Evolutionary conservation across 1,140 invertebrate genomes (phyloP), one percentile per base, ranked within the genome.

Genomic region (Drosophila paulistorum): DNA sequence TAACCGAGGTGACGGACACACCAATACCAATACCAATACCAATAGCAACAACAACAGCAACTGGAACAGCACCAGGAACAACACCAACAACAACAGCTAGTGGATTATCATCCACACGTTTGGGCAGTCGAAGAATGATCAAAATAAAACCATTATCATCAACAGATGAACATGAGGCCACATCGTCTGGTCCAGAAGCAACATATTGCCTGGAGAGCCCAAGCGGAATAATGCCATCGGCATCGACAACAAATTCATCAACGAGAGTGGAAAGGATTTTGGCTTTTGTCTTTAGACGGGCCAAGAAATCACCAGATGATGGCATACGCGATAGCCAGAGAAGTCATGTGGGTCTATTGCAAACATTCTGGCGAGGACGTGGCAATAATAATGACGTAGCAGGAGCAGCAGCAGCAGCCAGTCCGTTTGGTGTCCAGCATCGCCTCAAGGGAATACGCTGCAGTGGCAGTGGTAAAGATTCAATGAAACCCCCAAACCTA

Each of bases 401-500:
- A 1, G 37, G 6, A 2, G 73, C 80, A 9, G 20, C 17, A 51
- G 17, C 9, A 2, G 20, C 17, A 51, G 9, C 9, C 1, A 74
- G 78, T 9, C 74, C 74, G 1, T 81, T 91, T 58, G 70, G 45
- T 55, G 68, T 70, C 11, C 79, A 91, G 42, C 91, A 92, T 75
- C 83, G 89, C 14, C 76, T 91, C 3, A 92, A 91, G 45, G 91
- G 91, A 41, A 92, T 92, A 57, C 86, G 91, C 48, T 77, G 85
- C 89, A 92, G 91, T 74, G 91, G 91, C 74, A 92, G 83, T 80
- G 91, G 91, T 91, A 92, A 77, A 68, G 61, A 55, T 66, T 65
- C 45, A 37, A 68, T 54, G 20, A 62, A 41, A 30, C 30, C 30
- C 42, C 42, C 17, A 17, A 35, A 68, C 59, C 7, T 2, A 30